Evolutionary conservation across 2,888 invertebrate genomes (phyloP).

Genomic region (Apamea anceps): DNA sequence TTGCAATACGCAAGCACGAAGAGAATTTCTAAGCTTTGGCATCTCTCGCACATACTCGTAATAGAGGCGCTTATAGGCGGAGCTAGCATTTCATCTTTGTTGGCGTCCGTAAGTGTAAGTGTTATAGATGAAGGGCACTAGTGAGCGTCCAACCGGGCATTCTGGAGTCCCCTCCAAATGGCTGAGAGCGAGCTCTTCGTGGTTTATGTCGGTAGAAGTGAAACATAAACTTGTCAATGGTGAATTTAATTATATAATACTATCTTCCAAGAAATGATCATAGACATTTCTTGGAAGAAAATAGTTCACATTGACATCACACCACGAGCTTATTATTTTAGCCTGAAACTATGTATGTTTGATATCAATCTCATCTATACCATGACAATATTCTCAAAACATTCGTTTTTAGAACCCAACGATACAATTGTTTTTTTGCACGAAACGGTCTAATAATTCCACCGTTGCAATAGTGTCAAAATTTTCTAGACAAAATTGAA

Average conservation of each 20-base stretch:
- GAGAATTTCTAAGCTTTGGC: background rate
- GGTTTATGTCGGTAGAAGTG: background rate
- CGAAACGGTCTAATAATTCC: background rate
- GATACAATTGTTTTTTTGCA: background rate
- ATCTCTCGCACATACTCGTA: too few relatives aligned
- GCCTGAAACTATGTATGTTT: background rate
- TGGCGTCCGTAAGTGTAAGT: slow-evolving; percentile 3
- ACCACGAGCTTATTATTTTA: background rate
- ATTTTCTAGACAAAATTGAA: background rate
- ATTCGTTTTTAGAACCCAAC: background rate
- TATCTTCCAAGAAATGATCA: too few relatives aligned
- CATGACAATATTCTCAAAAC: background rate
- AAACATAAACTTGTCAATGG: background rate
- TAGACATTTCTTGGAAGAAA: background rate
- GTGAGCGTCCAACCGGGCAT: background rate
- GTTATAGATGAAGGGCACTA: slow-evolving; percentile 7
- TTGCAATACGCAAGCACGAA: background rate
- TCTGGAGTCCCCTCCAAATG: background rate
- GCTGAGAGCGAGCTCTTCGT: background rate
- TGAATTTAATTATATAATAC: background rate
- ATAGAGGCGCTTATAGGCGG: background rate
- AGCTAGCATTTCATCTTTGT: background rate
- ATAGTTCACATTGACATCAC: background rate
- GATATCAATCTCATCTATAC: background rate
- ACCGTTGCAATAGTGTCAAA: background rate